Evolutionary conservation across 2,113 vertebrate species (phyloP), one percentile per base, ranked within the genome.

Genomic region (Todiramphus saurophagus): DNA sequence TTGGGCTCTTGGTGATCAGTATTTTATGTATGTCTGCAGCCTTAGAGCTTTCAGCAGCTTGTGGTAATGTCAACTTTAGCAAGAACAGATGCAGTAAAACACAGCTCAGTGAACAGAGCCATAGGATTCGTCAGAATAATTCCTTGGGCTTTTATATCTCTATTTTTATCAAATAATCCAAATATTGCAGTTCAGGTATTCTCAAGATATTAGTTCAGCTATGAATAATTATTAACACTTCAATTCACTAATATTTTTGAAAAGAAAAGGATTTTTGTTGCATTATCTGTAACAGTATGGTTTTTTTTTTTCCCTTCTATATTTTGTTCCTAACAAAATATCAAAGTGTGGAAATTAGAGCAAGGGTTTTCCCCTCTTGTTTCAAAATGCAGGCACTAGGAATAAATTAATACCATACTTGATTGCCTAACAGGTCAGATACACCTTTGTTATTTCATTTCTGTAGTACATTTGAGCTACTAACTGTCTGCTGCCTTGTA

Each of bases 11-110:
- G n/a, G 37, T 88, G 35, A 75, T 89, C 27, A 10, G 60, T 51
- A 24, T 84, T 94, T 95, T 81, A 41, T 59, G 15, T 51, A 70
- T 0, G 0, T 64, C 44, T 2, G 2, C 77, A 92, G 69, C 56
- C 87, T 87, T 44, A 33, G 68, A 95, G 83, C 56, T 94, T 90
- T 91, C 74, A 93, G 83, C 60, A 94, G 87, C 87, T 87, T 68
- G 73, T 64, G 58, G 48, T 85, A 63, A 87, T 21, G 10, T 83
- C 21, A 4, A 80, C 37, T 83, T 70, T 64, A 87, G 64, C 76
- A 82, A 90, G 89, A 96, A 79, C 77, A 94, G 80, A 43, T 89
- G 87, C 62, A 76, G 87, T 75, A 72, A 75, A 92, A 64, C 70
- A 82, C 80, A 91, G 89, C 21, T 81, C 73, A 56, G 56, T 82